Conservation (phyloP, 2,113 vertebrate genomes). For the Chitala chitala region DNA sequence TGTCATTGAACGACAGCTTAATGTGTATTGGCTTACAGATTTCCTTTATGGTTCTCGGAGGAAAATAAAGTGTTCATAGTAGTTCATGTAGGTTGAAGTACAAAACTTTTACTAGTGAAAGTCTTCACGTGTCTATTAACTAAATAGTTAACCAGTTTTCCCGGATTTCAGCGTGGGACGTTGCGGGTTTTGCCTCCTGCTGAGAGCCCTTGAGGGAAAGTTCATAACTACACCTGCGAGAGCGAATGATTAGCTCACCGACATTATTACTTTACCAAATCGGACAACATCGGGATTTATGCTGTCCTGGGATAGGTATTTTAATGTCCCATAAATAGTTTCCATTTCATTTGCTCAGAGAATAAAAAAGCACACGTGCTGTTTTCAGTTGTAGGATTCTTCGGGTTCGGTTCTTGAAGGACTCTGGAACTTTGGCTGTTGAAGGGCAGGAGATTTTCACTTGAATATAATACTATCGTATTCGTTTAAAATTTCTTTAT, state of each 20-base stretch:
- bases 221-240: not conserved
- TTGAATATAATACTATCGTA: too few species aligned
- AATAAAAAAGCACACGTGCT: not conserved
- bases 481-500: too few species aligned
- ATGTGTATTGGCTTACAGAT: too few species aligned
- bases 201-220: not conserved
- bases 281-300: not conserved
- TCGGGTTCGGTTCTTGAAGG: too few species aligned
- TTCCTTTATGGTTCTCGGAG: too few species aligned
- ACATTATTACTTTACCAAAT: not conserved
- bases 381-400: not conserved
- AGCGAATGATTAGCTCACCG: constrained; percentile 7
- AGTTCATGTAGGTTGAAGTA: not conserved
- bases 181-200: not conserved
- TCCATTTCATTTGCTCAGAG: not conserved
- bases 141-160: not conserved
- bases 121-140: not conserved
- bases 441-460: too few species aligned
- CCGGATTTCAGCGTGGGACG: not conserved
- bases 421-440: too few species aligned
- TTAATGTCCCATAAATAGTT: not conserved
- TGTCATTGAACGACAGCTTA: too few species aligned
- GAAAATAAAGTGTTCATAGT: too few species aligned
- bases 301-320: not conserved
- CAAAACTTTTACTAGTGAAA: too few species aligned